Base-by-base conservation (phyloP, 2,113 vertebrate species). In the Brachypteracias leptosomus region DNA sequence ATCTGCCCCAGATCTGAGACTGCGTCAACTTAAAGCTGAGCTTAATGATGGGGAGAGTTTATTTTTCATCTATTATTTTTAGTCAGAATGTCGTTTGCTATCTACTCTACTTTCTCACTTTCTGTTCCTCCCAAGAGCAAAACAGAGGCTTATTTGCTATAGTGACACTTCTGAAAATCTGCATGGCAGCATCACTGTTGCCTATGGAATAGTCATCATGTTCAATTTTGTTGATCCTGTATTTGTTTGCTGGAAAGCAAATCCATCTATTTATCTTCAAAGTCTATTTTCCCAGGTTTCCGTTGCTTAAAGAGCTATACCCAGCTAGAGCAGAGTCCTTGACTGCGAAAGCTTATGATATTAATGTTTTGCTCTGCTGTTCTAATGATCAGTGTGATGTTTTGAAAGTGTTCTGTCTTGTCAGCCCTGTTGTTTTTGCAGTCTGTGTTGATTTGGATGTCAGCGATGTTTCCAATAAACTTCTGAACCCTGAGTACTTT, bases 251-350 rank as follows among this genome's bases (percentile, higher is more conserved):
- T 89, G 88, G 95, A 96, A 95, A 97, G 88, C 90, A 97, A 96
- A 96, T 92, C 88, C 90, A 93, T 97, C 90, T 96, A 68, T 93
- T 97, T 95, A 95, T 94, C 95, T 96, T 97, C 96, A 96, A 97
- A 95, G 88, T 72, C 93, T 94, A 2, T 95, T 94, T 88, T 88
- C 59, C 77, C 80, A 87, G 82, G 68, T 91, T 95, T 79, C 75
- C 0, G 14, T 71, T 88, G 61, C 90, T 94, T 87, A 85, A 93
- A 87, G 91, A 92, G 88, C 82, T 88, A 66, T 74, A 55, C 51
- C 75, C 67, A 75, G 83, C 74, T 91, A 70, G 13, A 97, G 85
- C 77, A 87, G 82, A 93, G 90, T 83, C 85, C 89, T 90, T 92
- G 92, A 88, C 95, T 94, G 79, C 51, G 74, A 57, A 84, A 88